phyloP scores from a whole-genome alignment of 2,888 invertebrate species.

The Buathra laborator region DNA sequence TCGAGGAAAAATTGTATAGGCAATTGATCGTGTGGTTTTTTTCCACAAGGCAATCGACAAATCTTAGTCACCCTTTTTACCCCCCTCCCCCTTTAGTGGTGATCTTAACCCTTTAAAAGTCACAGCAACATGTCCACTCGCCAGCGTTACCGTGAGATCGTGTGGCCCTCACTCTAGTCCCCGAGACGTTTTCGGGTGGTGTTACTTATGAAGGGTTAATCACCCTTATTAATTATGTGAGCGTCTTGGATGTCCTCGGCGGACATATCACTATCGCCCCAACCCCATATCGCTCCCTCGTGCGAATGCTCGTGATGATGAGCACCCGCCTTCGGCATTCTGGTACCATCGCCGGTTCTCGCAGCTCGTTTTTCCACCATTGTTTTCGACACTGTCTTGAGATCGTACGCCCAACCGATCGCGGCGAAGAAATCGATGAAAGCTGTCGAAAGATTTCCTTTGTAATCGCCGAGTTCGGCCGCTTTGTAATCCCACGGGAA shows the following conservation, averaged over 20 bases:
- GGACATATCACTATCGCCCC: conserved; percentile 92
- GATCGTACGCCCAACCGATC: conserved; percentile 93
- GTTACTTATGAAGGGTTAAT: conserved; percentile 65
- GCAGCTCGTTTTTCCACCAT: conserved; percentile 90
- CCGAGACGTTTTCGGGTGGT: too few relatives aligned
- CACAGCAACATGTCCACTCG: too few relatives aligned
- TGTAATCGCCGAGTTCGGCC: conserved; percentile 90
- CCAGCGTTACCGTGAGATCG: too few relatives aligned
- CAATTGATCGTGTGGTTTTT: conserved; percentile 19
- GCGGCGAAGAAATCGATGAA: conserved; percentile 90
- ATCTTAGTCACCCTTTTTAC: not conserved
- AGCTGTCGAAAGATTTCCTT: conserved; percentile 88
- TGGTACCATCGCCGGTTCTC: conserved; percentile 91
- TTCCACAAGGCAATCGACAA: not conserved
- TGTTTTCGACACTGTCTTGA: conserved; percentile 91
- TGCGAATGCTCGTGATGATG: conserved; percentile 85
- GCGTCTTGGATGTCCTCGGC: conserved; percentile 88
- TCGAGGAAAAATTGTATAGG: conserved; percentile 38
- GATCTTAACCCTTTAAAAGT: too few relatives aligned
- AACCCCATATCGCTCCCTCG: conserved; percentile 90
- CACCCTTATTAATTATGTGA: conserved; percentile 80
- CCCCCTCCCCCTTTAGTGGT: too few relatives aligned
- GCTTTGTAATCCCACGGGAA: conserved; percentile 95
- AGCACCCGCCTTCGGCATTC: conserved; percentile 81
- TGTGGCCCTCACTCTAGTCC: too few relatives aligned